A percentile compares a stretch with the other conserved stretches of the same genome.
Evolutionary conservation across 1,140 invertebrate species (phyloP).

Genomic region (Nephotettix cincticeps): DNA sequence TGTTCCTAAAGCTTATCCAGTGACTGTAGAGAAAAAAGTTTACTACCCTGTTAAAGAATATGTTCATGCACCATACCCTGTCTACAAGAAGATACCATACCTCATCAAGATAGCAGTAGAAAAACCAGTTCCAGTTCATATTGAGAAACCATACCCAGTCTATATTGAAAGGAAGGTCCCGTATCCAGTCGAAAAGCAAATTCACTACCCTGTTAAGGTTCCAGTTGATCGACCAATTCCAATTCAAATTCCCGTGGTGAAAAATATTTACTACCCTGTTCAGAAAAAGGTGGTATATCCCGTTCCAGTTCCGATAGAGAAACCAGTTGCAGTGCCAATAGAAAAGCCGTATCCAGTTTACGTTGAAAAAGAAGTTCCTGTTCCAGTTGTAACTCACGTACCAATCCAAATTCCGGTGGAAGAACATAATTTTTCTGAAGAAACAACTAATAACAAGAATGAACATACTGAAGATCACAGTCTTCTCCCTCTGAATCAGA

Average conservation of each 20-base stretch:
- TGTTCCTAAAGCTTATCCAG: slow-evolving; percentile 42
- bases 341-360: slow-evolving; percentile 11
- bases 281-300: slow-evolving; percentile 56
- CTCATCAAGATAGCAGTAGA: slow-evolving; percentile 60
- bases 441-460: not conserved
- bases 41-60: slow-evolving; percentile 70
- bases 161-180: slow-evolving; percentile 35
- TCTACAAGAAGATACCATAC: slow-evolving; percentile 70
- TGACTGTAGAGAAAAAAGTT: slow-evolving; percentile 40
- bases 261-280: slow-evolving; percentile 21
- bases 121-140: slow-evolving; percentile 53
- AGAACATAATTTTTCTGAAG: not conserved
- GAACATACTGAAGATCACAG: too few relatives aligned
- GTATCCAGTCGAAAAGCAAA: slow-evolving; percentile 43
- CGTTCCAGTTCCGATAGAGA: slow-evolving; percentile 47
- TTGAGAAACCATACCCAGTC: slow-evolving; percentile 42
- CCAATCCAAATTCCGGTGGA: not conserved
- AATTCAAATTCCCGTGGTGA: slow-evolving; percentile 24
- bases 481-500: too few relatives aligned
- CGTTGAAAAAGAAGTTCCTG: not conserved
- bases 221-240: slow-evolving; percentile 45
- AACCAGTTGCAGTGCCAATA: slow-evolving; percentile 3
- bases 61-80: slow-evolving; percentile 51
- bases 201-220: slow-evolving; percentile 58
- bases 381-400: not conserved